These are phyloP conservation scores for Coecobrya sp. DNA, from an alignment of 2,888 invertebrate species.

Conservation along the genomic window DNA sequence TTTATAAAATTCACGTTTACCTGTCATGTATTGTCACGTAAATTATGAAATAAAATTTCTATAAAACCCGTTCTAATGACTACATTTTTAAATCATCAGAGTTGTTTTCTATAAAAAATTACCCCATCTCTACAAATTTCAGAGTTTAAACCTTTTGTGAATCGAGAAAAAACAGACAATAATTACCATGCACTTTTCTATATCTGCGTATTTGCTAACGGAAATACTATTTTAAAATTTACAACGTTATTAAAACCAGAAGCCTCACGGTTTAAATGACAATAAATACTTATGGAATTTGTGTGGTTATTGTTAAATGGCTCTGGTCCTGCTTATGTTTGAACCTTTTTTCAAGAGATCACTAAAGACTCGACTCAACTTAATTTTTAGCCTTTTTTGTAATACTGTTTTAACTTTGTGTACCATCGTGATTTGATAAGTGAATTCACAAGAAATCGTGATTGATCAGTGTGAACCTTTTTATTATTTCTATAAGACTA, in stretches of 20 bases:
- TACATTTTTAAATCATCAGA: too few relatives aligned
- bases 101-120: too few relatives aligned
- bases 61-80: too few relatives aligned
- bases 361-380: background rate
- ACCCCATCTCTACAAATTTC: too few relatives aligned
- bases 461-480: background rate
- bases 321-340: slow-evolving; percentile 4
- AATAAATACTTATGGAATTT: background rate
- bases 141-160: too few relatives aligned
- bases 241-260: too few relatives aligned
- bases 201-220: too few relatives aligned
- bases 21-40: too few relatives aligned
- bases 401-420: background rate
- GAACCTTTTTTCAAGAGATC: background rate
- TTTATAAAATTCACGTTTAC: background rate
- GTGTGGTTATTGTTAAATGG: slow-evolving; percentile 2
- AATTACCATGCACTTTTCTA: background rate
- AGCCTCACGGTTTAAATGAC: background rate
- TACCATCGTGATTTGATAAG: background rate
- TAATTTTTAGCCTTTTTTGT: background rate
- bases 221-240: too few relatives aligned
- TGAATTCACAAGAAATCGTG: background rate
- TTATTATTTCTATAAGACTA: background rate
- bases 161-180: background rate
- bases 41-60: too few relatives aligned